Base-by-base conservation (phyloP, 2,888 invertebrate genomes). In the Pollenia amentaria region DNA sequence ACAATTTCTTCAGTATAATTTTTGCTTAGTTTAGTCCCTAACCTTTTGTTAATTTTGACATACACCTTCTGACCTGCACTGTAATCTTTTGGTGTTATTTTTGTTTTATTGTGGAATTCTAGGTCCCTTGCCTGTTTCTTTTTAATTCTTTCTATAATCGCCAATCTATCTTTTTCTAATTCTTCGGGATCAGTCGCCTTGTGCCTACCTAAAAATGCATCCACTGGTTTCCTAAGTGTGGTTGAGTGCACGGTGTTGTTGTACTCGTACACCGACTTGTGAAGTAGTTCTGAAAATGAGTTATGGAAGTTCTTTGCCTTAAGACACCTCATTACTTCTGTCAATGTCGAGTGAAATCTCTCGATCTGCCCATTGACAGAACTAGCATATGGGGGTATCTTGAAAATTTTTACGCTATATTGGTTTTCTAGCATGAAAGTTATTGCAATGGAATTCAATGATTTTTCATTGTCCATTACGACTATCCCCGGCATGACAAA, bases 401-500 rank as follows among this genome's bases (percentile, higher is more conserved):
- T 76, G 51, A 76, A 69, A 2, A 76, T 21, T 48, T 76, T 65
- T 18, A 85, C 60, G 18, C 77, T 77, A 48, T 51, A 80, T 57
- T 85, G 64, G 12, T 75, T 67, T 14, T 85, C 64, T 44, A 72
- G 11, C 76, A 85, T 72, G 40, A 55, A 80, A 14, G 11, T 53
- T 53, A 76, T 75, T 29, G 60, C 12, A 16, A 18, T 16, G 8
- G 67, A 57, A 18, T 67, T 67, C 40, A 72, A 38, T 14, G 82
- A 82, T 46, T 69, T 82, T 38, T 84, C 75, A 12, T 73, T 79
- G 53, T 84, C 84, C 40, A 84, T 78, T 40, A 78, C 65, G 11
- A 84, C 72, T 12, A 76, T 51, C 65, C 75, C 60, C 2, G 75
- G 81, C 42, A 73, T 67, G 18, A 70, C 53, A 53, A 83, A 78